phyloP scores from a whole-genome alignment of 1,140 invertebrate species.

The Pogonomyrmex californicus region DNA sequence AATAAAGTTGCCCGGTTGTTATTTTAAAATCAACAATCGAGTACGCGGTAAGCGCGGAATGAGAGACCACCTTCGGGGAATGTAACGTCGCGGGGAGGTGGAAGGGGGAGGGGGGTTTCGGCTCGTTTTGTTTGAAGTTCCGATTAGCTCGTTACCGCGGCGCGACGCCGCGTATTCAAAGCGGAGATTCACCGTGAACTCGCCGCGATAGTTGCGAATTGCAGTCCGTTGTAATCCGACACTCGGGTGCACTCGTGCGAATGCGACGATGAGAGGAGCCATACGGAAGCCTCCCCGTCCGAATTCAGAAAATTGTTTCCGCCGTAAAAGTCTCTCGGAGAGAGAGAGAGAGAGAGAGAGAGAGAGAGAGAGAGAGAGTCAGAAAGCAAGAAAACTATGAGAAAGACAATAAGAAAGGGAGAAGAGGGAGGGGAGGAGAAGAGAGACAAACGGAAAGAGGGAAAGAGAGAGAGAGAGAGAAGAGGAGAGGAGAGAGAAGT shows the following conservation, averaged over 20 bases:
- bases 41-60: neutral
- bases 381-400: too few species aligned
- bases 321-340: slow-evolving; percentile 26
- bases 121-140: slow-evolving; percentile 67
- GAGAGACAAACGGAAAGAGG: neutral
- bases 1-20: neutral
- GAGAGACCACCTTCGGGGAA: slow-evolving; percentile 30
- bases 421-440: neutral
- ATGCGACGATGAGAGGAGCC: slow-evolving; percentile 7
- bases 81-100: slow-evolving; percentile 2
- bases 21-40: slow-evolving; percentile 48
- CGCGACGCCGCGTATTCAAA: slow-evolving; percentile 50
- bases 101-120: neutral
- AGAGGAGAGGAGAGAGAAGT: neutral
- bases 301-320: slow-evolving; percentile 61
- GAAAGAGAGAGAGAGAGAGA: neutral
- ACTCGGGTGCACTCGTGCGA: slow-evolving; percentile 41
- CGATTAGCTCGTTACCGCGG: slow-evolving; percentile 68
- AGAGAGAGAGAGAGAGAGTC: neutral
- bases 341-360: neutral
- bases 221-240: slow-evolving; percentile 33
- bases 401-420: neutral
- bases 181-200: slow-evolving; percentile 22
- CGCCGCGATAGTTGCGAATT: slow-evolving; percentile 38
- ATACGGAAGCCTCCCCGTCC: neutral